A percentile compares a stretch with the other conserved stretches of the same genome.
These are phyloP conservation scores for Dendropsophus ebraccatus DNA, from an alignment of 2,113 vertebrate genomes.

Conservation along the genomic window DNA sequence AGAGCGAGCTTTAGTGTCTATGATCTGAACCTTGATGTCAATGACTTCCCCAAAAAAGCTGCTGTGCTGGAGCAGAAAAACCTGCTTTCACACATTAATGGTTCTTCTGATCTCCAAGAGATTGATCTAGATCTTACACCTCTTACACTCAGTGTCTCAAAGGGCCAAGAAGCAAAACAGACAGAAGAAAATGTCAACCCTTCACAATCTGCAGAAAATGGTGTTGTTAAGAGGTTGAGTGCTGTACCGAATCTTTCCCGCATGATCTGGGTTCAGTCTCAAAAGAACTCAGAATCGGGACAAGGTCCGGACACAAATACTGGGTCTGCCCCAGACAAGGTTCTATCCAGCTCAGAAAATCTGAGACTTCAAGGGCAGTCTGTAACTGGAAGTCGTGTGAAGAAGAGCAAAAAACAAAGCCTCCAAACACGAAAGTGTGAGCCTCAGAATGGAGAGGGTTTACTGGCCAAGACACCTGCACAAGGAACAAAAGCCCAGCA, in stretches of 20 bases:
- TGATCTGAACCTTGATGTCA: slow-evolving; percentile 92
- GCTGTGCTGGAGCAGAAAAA: slow-evolving; percentile 88
- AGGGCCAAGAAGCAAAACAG: slow-evolving; percentile 78
- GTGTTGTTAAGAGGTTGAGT: slow-evolving; percentile 85
- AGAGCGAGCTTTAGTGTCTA: slow-evolving; percentile 93
- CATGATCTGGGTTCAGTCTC: slow-evolving; percentile 89
- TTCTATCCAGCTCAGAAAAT: background rate
- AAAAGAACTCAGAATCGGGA: slow-evolving; percentile 75
- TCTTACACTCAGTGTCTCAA: slow-evolving; percentile 85
- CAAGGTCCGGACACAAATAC: slow-evolving; percentile 64
- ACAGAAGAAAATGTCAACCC: slow-evolving; percentile 60
- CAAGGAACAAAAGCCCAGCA: slow-evolving; percentile 68
- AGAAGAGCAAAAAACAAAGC: slow-evolving; percentile 88
- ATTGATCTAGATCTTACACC: slow-evolving; percentile 94
- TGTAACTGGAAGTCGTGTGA: slow-evolving; percentile 71
- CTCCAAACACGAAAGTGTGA: slow-evolving; percentile 74
- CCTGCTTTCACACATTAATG: slow-evolving; percentile 87
- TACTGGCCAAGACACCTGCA: slow-evolving; percentile 53
- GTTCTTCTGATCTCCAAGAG: slow-evolving; percentile 88
- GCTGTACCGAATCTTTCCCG: slow-evolving; percentile 89
- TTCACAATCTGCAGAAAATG: slow-evolving; percentile 66
- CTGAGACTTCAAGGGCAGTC: background rate
- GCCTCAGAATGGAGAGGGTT: rapidly evolving
- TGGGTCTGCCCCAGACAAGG: slow-evolving; percentile 63
- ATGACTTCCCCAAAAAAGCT: slow-evolving; percentile 92